phyloP scores from a whole-genome alignment of 2,113 vertebrate species.

The Aspiorhynchus laticeps region DNA sequence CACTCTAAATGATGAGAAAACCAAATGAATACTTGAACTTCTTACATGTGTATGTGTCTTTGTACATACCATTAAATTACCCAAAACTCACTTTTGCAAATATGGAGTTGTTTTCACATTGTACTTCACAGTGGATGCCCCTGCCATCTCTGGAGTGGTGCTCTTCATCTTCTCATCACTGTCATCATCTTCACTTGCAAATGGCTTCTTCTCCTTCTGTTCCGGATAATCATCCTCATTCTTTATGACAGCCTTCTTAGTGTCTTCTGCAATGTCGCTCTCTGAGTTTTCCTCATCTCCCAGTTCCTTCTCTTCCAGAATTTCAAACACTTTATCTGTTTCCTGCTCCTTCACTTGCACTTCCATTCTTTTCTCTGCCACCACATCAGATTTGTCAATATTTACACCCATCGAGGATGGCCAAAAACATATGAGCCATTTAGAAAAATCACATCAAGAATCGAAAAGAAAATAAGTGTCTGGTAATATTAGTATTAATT shows the following conservation, averaged over 20 bases:
- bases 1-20: conserved; percentile 67
- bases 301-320: conserved; percentile 29
- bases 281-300: not conserved
- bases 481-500: not conserved
- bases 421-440: not conserved
- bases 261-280: not conserved
- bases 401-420: not conserved
- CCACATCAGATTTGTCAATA: conserved; percentile 25
- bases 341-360: conserved; percentile 42
- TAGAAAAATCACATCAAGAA: not conserved
- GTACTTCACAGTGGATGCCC: conserved; percentile 76
- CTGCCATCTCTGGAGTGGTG: conserved; percentile 61
- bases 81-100: conserved; percentile 81
- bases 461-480: not conserved
- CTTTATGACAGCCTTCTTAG: conserved; percentile 34
- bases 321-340: conserved; percentile 21
- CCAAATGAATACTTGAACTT: not conserved
- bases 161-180: conserved; percentile 56
- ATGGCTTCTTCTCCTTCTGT: conserved; percentile 32
- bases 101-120: conserved; percentile 81
- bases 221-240: conserved; percentile 54
- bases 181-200: conserved; percentile 41
- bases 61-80: not conserved
- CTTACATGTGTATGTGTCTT: not conserved
- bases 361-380: conserved; percentile 23